Percentiles rank a stretch among this genome's conserved stretches.
phyloP scores from a whole-genome alignment of 2,888 invertebrate genomes.

The Stomorhina lunata region DNA sequence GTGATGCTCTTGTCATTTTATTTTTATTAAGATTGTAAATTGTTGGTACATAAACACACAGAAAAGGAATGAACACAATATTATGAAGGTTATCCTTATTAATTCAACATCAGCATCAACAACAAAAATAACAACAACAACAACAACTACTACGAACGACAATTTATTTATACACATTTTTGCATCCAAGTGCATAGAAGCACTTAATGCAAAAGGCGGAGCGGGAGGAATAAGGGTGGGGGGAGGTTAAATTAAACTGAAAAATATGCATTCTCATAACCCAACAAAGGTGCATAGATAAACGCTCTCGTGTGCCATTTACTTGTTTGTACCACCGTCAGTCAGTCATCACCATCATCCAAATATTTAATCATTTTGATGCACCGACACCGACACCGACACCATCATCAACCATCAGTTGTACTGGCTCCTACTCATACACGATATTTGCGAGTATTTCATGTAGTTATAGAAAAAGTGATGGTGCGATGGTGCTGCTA shows the following conservation, averaged over 20 bases:
- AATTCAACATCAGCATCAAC: neutral
- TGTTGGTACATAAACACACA: too few species aligned
- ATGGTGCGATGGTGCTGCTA: too few species aligned
- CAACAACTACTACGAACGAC: too few species aligned
- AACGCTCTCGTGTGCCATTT: neutral
- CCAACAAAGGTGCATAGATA: neutral
- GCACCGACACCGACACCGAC: neutral
- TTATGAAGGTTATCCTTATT: constrained; percentile 1
- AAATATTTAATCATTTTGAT: neutral
- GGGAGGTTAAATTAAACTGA: neutral
- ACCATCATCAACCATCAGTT: neutral
- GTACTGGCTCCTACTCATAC: too few species aligned
- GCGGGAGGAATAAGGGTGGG: neutral
- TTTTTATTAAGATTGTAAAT: too few species aligned
- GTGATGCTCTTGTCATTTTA: neutral
- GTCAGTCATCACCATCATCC: neutral
- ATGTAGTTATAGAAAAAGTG: neutral
- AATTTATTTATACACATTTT: too few species aligned
- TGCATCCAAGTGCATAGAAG: neutral
- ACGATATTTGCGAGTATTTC: too few species aligned
- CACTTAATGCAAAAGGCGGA: neutral
- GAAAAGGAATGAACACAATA: too few species aligned
- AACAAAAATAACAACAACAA: too few species aligned
- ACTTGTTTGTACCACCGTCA: neutral
- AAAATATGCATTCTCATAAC: neutral